Percentiles rank a stretch among this genome's conserved stretches.
phyloP scores from a whole-genome alignment of 2,888 invertebrate genomes.

The Crossocerus cetratus region DNA sequence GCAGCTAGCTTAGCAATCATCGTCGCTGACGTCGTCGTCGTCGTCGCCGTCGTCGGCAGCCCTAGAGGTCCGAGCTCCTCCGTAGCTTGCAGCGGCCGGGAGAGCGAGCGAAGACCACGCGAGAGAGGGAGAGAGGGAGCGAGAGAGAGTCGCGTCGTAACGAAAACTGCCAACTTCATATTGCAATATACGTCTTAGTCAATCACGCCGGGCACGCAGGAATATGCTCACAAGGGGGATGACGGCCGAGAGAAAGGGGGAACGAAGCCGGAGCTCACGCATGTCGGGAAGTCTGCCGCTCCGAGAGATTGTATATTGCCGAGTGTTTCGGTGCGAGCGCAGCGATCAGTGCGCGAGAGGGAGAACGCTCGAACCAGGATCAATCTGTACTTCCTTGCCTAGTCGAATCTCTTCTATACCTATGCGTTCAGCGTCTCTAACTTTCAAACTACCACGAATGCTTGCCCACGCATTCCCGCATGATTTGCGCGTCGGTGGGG shows the following conservation, averaged over 20 bases:
- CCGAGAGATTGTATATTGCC: conserved; percentile 17
- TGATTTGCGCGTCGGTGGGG: conserved; percentile 15
- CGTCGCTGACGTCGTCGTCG: conserved; percentile 8
- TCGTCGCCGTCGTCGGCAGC: conserved; percentile 17
- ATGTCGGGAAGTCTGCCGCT: conserved; percentile 27
- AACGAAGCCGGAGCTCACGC: neutral
- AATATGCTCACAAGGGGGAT: neutral
- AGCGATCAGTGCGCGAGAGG: conserved; percentile 42
- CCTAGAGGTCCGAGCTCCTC: neutral
- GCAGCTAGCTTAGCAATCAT: neutral
- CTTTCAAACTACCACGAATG: neutral
- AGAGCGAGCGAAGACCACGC: no score
- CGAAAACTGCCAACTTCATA: conserved; percentile 75
- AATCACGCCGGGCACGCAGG: conserved; percentile 54
- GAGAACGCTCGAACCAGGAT: no score
- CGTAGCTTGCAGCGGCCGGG: conserved; percentile 2
- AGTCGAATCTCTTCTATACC: conserved; percentile 16
- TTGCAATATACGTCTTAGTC: conserved; percentile 70
- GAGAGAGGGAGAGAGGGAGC: conserved; percentile 25
- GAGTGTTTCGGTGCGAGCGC: conserved; percentile 28
- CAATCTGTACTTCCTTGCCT: conserved; percentile 36
- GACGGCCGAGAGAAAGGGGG: neutral
- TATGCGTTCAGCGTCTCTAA: conserved; percentile 27
- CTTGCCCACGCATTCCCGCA: neutral
- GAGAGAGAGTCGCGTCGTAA: conserved; percentile 66